Base-by-base conservation (phyloP, 2,113 vertebrate species). In the Centropus unirufus region DNA sequence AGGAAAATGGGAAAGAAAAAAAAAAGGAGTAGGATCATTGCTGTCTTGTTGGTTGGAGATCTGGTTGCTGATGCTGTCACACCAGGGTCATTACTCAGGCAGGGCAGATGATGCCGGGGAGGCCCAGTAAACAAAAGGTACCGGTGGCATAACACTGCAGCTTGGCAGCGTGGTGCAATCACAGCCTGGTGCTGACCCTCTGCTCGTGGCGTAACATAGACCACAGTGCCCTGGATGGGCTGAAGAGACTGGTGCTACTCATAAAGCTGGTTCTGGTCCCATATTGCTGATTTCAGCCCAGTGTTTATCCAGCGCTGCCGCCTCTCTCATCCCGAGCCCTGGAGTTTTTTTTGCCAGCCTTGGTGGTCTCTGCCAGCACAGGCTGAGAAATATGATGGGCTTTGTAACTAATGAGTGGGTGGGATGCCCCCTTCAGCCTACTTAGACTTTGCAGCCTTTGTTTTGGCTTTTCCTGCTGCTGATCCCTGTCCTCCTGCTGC, bases 371-470 rank as follows among this genome's bases (percentile, higher is more conserved):
- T 68, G 27, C 20, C 57, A 74, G 32, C 32, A 32, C n/a, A 49
- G 64, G 21, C 63, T 92, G 54, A 86, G 46, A 58, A 52, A 67
- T 55, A 29, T 0, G 3, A 16, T 11, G 19, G 55, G 21, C n/a
- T 26, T 40, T 3, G 8, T 75, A 66, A 57, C 51, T 78, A 1
- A 0, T 40, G 68, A 36, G 1, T 2, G 5, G 8, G 11, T 11
- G 55, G 2, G 8, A 27, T 4, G 1, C 5, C 12, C 36, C 17
- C 3, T n/a, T 36, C 21, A 62, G 46, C 61, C 40, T n/a, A 66
- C 46, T 21, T 21, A 62, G 69, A 58, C 52, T 47, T 54, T 74
- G 36, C 51, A 81, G 61, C 40, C 52, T 87, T 23, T 3, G 14
- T 17, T 90, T 77, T 84, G 73, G n/a, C 29, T 91, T 69, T 81